Conservation (phyloP, 1,140 invertebrate genomes). For the Triops longicaudatus region DNA sequence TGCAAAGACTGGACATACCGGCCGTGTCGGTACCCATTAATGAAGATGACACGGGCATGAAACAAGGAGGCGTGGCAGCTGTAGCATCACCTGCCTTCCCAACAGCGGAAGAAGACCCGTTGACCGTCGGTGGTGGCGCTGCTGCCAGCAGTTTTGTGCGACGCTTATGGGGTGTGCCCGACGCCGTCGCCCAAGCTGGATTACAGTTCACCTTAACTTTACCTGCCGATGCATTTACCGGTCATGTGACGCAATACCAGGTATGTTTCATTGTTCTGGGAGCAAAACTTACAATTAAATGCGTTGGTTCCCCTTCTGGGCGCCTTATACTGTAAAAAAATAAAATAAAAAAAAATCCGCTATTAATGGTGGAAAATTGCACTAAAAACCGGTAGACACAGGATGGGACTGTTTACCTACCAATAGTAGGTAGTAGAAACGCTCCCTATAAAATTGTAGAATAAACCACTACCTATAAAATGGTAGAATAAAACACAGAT, state of each 20-base stretch:
- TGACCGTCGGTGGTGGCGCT: background rate
- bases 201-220: constrained; percentile 43
- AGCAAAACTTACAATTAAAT: too few relatives aligned
- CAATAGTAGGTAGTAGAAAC: too few relatives aligned
- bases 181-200: constrained; percentile 40
- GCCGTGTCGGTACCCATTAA: background rate
- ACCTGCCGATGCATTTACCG: constrained; percentile 42
- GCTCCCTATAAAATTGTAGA: too few relatives aligned
- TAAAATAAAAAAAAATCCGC: too few relatives aligned
- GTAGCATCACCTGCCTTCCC: background rate
- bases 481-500: too few relatives aligned
- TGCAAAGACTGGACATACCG: constrained; percentile 26
- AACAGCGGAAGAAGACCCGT: background rate
- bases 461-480: too few relatives aligned
- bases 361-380: too few relatives aligned
- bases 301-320: too few relatives aligned
- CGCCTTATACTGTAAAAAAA: too few relatives aligned
- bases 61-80: background rate
- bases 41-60: background rate
- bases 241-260: constrained; percentile 41
- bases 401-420: too few relatives aligned
- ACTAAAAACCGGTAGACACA: too few relatives aligned
- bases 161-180: constrained; percentile 39
- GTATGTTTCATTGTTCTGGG: constrained; percentile 35
- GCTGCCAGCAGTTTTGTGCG: constrained; percentile 31